phyloP scores from a whole-genome alignment of 2,113 vertebrate genomes.

The Cyanoramphus novaezelandiae region DNA sequence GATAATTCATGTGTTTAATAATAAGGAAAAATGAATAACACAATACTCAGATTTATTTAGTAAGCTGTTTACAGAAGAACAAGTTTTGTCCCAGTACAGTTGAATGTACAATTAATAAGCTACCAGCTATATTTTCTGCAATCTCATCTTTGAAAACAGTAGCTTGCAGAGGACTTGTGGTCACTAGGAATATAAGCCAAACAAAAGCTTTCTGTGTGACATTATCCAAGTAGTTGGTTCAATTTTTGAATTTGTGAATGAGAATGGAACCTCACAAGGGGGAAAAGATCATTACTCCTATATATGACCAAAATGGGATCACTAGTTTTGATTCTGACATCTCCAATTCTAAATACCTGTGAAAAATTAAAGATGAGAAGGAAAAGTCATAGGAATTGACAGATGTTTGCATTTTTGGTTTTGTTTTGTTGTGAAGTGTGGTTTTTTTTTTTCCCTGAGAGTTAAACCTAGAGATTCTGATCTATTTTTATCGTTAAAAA shows the following conservation, averaged over 20 bases:
- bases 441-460: neutral
- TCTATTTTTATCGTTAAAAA: neutral
- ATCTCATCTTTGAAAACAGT: neutral
- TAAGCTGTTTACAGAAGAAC: neutral
- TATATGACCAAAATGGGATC: neutral
- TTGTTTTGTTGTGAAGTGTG: no score
- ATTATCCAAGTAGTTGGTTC: neutral
- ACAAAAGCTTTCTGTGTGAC: neutral
- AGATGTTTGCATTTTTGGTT: neutral
- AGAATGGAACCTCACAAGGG: neutral
- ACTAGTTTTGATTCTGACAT: neutral
- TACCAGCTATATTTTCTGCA: neutral
- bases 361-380: neutral
- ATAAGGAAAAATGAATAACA: neutral
- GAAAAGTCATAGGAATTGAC: neutral
- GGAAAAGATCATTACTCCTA: neutral
- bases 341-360: neutral
- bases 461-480: neutral
- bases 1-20: neutral
- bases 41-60: neutral
- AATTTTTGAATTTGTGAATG: neutral
- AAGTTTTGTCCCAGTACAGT: neutral
- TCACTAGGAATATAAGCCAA: neutral
- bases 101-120: neutral
- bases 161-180: neutral